Conservation (phyloP, 37 sponge, comb jelly and placozoan genomes). For the Aplysina aerophoba region DNA sequence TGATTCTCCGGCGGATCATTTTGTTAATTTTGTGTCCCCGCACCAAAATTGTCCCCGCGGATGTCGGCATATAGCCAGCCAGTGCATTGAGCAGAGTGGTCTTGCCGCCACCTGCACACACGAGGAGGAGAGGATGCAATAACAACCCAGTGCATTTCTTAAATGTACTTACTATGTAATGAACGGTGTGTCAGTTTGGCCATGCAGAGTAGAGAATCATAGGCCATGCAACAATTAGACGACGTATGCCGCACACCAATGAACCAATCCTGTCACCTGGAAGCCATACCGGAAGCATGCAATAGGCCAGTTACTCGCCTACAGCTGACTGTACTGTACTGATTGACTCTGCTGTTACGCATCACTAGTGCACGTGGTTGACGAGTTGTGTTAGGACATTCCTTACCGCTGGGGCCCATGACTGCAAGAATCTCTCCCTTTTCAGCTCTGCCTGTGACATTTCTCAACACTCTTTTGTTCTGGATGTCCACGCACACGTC, state of each 20-base stretch:
- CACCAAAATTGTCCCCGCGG: slow-evolving; percentile 60
- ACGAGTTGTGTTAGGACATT: too few relatives aligned
- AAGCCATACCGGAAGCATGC: too few relatives aligned
- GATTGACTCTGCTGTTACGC: too few relatives aligned
- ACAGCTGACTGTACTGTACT: too few relatives aligned
- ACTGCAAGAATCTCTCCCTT: slow-evolving; percentile 78
- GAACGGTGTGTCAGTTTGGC: too few relatives aligned
- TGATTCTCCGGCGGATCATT: slow-evolving; percentile 51
- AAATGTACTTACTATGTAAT: too few relatives aligned
- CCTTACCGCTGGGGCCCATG: slow-evolving; percentile 92
- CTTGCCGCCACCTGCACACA: slow-evolving; percentile 71
- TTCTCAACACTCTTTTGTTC: slow-evolving; percentile 63
- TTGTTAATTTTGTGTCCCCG: slow-evolving; percentile 59
- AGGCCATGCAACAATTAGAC: too few relatives aligned
- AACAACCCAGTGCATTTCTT: not conserved
- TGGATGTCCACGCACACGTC: slow-evolving; percentile 60
- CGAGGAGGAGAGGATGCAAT: not conserved
- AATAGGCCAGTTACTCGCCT: too few relatives aligned
- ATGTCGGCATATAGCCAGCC: slow-evolving; percentile 48
- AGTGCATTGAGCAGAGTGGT: slow-evolving; percentile 83
- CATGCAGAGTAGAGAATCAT: too few relatives aligned
- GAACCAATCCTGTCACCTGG: too few relatives aligned
- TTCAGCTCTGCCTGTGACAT: slow-evolving; percentile 46
- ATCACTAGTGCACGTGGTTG: too few relatives aligned
- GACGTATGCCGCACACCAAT: too few relatives aligned